A percentile compares a stretch with the other conserved stretches of the same genome.
phyloP scores from a whole-genome alignment of 2,797 vertebrate species.

The Poecile montanus region DNA sequence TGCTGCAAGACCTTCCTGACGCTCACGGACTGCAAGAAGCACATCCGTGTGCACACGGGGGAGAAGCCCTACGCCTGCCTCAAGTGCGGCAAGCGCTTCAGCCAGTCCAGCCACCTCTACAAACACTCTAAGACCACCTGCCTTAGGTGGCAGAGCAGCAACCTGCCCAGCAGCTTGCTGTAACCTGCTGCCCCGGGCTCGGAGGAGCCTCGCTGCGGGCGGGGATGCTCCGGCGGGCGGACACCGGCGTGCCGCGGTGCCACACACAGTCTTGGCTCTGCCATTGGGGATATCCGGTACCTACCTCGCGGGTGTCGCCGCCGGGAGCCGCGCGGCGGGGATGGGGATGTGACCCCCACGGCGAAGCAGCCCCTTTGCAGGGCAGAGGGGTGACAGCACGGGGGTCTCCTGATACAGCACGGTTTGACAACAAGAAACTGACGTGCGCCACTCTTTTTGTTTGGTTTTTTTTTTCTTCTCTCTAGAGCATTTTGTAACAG shows the following conservation, averaged over 20 bases:
- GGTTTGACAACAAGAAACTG: slow-evolving; percentile 44
- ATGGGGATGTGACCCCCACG: background rate
- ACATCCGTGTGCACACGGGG: slow-evolving; percentile 96
- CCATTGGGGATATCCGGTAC: slow-evolving; percentile 21
- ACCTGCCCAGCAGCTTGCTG: slow-evolving; percentile 89
- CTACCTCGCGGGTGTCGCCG: slow-evolving; percentile 3
- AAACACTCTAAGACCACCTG: slow-evolving; percentile 99
- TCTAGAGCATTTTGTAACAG: slow-evolving; percentile 66
- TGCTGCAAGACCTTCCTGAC: slow-evolving; percentile 99
- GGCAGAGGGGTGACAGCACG: slow-evolving; percentile 24
- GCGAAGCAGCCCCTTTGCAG: slow-evolving; percentile 27
- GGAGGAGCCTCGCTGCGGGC: background rate
- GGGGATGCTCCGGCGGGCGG: background rate
- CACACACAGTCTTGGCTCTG: background rate
- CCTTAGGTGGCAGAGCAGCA: slow-evolving; percentile 95
- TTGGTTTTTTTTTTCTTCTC: too few relatives aligned
- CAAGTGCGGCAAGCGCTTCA: slow-evolving; percentile 97
- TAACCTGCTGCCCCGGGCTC: slow-evolving; percentile 35
- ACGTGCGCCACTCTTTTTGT: slow-evolving; percentile 59
- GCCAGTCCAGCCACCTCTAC: slow-evolving; percentile 97
- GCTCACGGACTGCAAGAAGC: slow-evolving; percentile 98
- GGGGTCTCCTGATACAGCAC: slow-evolving; percentile 63
- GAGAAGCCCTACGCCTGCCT: slow-evolving; percentile 98
- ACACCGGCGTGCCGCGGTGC: background rate
- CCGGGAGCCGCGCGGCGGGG: background rate